These are phyloP conservation scores for Philopotamus ludificatus DNA, from an alignment of 1,140 invertebrate genomes.

Conservation along the genomic window DNA sequence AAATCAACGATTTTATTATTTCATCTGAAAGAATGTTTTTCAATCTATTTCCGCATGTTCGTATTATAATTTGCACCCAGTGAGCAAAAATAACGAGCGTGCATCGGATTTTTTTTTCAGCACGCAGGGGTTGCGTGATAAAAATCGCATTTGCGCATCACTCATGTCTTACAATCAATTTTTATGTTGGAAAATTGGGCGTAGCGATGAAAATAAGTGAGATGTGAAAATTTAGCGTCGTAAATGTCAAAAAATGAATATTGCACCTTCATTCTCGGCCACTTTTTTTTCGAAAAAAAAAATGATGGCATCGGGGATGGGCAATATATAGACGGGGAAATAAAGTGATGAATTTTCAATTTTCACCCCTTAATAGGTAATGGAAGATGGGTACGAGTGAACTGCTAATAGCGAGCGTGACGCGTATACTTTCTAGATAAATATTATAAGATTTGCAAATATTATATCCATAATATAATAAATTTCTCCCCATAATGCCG, in stretches of 20 bases:
- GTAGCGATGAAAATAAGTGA: background rate
- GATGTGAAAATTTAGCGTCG: slow-evolving; percentile 2
- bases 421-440: too few species aligned
- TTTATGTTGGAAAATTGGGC: background rate
- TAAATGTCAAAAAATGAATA: slow-evolving; percentile 3
- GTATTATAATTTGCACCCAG: background rate
- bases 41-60: too few species aligned
- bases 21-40: too few species aligned
- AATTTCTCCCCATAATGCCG: too few species aligned
- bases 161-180: background rate
- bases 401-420: too few species aligned
- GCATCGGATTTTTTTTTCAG: too few species aligned
- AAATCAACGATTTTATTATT: too few species aligned
- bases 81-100: background rate
- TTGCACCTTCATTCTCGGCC: slow-evolving; percentile 1
- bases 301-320: background rate
- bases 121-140: too few species aligned
- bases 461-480: too few species aligned
- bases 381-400: slow-evolving; percentile 8
- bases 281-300: background rate
- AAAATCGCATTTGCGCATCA: too few species aligned
- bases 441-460: too few species aligned
- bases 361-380: slow-evolving; percentile 4
- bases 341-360: slow-evolving; percentile 21
- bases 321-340: background rate